Conservation (phyloP, 1,140 invertebrate genomes). For the Caenorhabditis latens region DNA sequence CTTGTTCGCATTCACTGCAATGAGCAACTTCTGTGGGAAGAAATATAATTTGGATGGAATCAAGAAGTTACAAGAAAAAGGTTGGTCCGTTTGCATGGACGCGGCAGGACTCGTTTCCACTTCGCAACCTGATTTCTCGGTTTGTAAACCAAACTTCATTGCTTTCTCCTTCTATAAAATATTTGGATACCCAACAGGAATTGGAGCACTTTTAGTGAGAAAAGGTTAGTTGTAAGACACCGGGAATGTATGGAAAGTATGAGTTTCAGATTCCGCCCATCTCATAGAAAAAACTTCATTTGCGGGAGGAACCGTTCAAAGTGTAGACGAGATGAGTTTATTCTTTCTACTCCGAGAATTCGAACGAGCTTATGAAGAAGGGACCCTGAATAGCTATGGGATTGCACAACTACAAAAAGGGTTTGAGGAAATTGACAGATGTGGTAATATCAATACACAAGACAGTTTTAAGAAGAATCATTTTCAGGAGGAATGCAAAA, state of each 20-base stretch:
- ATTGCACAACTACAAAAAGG: constrained; percentile 87
- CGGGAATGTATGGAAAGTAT: constrained; percentile 83
- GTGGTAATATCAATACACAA: constrained; percentile 75
- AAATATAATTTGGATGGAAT: constrained; percentile 89
- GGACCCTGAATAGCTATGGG: constrained; percentile 89
- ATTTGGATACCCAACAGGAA: constrained; percentile 93
- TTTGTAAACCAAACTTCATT: constrained; percentile 88
- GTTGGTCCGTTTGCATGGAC: constrained; percentile 88
- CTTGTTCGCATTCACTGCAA: constrained; percentile 90
- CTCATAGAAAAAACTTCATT: constrained; percentile 79
- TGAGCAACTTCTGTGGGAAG: constrained; percentile 92
- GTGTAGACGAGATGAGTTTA: constrained; percentile 16
- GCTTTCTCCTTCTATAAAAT: constrained; percentile 96
- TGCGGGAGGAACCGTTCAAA: constrained; percentile 43
- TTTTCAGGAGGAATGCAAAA: constrained; percentile 82
- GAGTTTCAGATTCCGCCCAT: constrained; percentile 80
- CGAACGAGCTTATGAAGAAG: constrained; percentile 86
- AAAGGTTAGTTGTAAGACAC: constrained; percentile 89
- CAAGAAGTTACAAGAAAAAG: constrained; percentile 73
- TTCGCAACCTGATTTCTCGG: constrained; percentile 84
- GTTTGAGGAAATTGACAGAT: constrained; percentile 82
- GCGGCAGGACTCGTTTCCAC: constrained; percentile 88
- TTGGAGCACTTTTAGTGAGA: constrained; percentile 87
- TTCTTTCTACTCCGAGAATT: constrained; percentile 74
- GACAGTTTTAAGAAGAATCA: not conserved